Percentiles rank a stretch among this genome's conserved stretches.
Evolutionary conservation across 2,797 vertebrate species (phyloP).

Genomic region (Scarus forsteni): DNA sequence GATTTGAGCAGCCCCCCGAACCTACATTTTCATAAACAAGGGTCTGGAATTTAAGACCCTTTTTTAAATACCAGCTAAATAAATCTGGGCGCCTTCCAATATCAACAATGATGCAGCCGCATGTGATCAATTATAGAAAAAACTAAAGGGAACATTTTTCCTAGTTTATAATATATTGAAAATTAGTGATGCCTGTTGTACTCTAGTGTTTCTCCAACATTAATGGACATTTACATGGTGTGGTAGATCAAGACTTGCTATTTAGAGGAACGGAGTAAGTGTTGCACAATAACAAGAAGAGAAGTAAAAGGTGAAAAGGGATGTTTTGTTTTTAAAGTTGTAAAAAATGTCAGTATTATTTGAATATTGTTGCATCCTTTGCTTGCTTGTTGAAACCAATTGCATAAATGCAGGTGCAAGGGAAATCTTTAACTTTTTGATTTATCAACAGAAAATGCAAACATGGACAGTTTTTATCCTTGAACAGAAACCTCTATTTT

Average conservation of each 20-base stretch:
- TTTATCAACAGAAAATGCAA: conserved; percentile 30
- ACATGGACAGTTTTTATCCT: conserved; percentile 42
- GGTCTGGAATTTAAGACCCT: too few relatives aligned
- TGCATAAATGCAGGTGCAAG: conserved; percentile 40
- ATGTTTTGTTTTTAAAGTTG: conserved; percentile 47
- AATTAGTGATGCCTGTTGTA: conserved; percentile 17
- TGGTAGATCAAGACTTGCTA: conserved; percentile 6
- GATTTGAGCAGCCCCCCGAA: too few relatives aligned
- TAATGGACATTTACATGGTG: conserved; percentile 12
- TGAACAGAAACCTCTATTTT: conserved; percentile 66
- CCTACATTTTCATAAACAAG: too few relatives aligned
- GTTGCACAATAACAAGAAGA: conserved; percentile 52
- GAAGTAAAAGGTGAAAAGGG: conserved; percentile 27
- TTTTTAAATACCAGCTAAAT: too few relatives aligned
- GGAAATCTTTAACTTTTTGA: conserved; percentile 38
- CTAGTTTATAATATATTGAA: conserved; percentile 25
- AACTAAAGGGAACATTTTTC: conserved; percentile 2
- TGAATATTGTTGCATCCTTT: conserved; percentile 49
- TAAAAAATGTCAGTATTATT: conserved; percentile 48
- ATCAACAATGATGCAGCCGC: too few relatives aligned
- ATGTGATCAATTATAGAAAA: too few relatives aligned
- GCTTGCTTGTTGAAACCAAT: conserved; percentile 28
- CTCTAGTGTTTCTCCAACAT: conserved; percentile 12
- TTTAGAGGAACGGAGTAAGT: conserved; percentile 7
- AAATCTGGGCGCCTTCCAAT: too few relatives aligned